These are phyloP conservation scores for Dinomys branickii DNA, from an alignment of 2,113 vertebrate species.

Conservation along the genomic window DNA sequence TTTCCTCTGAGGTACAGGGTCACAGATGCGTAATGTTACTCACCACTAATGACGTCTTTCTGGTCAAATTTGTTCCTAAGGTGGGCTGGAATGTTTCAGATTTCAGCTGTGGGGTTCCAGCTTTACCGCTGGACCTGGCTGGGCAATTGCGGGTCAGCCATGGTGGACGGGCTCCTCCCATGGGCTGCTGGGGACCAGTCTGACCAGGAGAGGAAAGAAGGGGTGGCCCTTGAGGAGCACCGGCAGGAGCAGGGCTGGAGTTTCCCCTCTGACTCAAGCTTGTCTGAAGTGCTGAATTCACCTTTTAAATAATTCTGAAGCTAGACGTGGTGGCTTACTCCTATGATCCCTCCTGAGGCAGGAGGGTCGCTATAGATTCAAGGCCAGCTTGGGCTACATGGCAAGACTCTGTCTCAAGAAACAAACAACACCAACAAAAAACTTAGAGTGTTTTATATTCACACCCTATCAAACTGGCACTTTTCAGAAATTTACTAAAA, in stretches of 20 bases:
- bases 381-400: neutral
- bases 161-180: no score
- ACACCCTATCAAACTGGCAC: neutral
- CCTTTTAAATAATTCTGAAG: neutral
- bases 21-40: neutral
- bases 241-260: neutral
- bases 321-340: no score
- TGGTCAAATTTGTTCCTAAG: neutral
- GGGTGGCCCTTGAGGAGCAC: no score
- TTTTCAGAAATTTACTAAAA: neutral
- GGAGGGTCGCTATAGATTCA: neutral
- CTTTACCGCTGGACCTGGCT: neutral
- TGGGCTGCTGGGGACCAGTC: no score
- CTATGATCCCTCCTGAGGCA: neutral
- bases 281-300: no score
- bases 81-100: neutral
- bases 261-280: neutral
- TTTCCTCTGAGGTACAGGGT: neutral
- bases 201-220: neutral
- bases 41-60: neutral
- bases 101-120: neutral
- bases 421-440: neutral
- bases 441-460: neutral
- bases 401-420: neutral
- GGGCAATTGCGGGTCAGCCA: no score